phyloP scores from a whole-genome alignment of 2,113 vertebrate genomes.

The Fregata magnificens region DNA sequence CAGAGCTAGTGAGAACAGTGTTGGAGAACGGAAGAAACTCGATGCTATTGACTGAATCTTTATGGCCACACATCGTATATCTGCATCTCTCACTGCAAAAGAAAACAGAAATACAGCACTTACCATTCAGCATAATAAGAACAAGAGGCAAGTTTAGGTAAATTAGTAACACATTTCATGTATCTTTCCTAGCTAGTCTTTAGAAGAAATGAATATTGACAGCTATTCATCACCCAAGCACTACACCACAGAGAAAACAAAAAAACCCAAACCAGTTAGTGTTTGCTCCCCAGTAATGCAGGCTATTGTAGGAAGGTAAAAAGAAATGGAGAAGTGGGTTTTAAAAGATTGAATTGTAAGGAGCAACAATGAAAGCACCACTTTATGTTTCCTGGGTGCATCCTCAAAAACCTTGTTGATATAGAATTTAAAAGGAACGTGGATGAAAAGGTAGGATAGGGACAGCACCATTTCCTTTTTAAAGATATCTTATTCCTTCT shows the following conservation, averaged over 20 bases:
- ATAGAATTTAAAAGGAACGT: neutral
- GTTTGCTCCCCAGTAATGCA: neutral
- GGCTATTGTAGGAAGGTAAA: neutral
- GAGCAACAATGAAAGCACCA: neutral
- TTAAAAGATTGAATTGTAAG: neutral
- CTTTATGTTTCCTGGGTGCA: neutral
- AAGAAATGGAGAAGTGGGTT: neutral
- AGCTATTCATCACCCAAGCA: neutral
- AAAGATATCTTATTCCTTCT: neutral
- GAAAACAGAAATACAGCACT: neutral
- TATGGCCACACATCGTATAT: slow-evolving; percentile 71
- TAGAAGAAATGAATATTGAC: neutral
- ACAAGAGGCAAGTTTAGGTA: neutral
- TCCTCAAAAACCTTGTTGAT: neutral
- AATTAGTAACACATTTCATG: neutral
- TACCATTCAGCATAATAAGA: neutral
- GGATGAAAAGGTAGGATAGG: neutral
- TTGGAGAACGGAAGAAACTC: slow-evolving; percentile 79
- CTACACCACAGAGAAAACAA: neutral
- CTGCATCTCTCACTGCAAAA: slow-evolving; percentile 78
- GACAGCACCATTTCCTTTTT: neutral
- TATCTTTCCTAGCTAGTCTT: neutral
- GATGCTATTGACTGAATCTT: slow-evolving; percentile 77
- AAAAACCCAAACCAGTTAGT: neutral
- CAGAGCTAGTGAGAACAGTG: slow-evolving; percentile 69